These are phyloP conservation scores for Volucella bombylans DNA, from an alignment of 2,888 invertebrate genomes.

Conservation along the genomic window DNA sequence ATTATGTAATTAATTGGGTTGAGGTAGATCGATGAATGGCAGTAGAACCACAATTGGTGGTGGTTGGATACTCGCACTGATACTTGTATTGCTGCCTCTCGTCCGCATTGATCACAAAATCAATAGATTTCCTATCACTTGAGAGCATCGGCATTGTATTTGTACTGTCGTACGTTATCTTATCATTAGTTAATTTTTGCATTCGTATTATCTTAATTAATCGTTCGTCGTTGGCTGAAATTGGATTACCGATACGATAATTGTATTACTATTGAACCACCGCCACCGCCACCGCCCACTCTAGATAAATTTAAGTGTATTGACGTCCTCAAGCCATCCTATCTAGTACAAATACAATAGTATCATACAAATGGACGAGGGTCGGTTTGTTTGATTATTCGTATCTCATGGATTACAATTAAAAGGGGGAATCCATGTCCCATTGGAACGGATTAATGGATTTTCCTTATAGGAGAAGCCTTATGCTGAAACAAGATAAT, in stretches of 20 bases:
- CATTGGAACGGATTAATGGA: neutral
- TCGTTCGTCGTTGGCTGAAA: slow-evolving; percentile 15
- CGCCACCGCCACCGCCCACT: no score
- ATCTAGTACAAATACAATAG: no score
- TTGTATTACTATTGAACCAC: neutral
- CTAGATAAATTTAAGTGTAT: no score
- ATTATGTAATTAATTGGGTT: slow-evolving; percentile 56
- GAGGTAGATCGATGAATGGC: no score
- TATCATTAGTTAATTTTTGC: neutral
- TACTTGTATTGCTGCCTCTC: neutral
- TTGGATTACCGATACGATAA: slow-evolving; percentile 22
- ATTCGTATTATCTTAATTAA: slow-evolving; percentile 36
- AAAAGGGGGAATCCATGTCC: neutral
- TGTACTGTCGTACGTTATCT: slow-evolving; percentile 2
- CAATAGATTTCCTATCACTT: slow-evolving; percentile 11
- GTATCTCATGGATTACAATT: neutral
- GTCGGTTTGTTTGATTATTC: no score
- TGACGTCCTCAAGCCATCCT: no score
- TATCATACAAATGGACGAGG: no score
- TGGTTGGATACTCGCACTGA: no score
- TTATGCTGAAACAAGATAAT: neutral
- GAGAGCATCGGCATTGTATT: slow-evolving; percentile 1
- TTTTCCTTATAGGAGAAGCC: neutral
- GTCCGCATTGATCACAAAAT: neutral
- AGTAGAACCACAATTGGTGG: no score